Evolutionary conservation across 2,888 invertebrate genomes (phyloP).

Genomic region (Ectemnius lituratus): DNA sequence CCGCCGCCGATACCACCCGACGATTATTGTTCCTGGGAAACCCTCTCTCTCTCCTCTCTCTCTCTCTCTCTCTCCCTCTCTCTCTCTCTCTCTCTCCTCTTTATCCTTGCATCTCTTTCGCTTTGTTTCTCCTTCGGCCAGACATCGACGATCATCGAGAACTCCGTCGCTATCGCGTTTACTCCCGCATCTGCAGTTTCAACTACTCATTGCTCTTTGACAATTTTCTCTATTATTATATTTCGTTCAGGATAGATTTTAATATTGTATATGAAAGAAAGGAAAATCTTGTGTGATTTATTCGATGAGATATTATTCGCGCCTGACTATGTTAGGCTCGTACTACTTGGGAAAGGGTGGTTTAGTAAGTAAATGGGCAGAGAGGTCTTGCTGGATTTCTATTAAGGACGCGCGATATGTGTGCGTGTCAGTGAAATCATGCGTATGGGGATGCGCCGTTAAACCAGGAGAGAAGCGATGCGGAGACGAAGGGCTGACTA

Average conservation of each 20-base stretch:
- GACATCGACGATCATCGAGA: too few relatives aligned
- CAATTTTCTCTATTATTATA: too few relatives aligned
- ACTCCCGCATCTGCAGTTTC: too few relatives aligned
- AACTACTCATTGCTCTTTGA: too few relatives aligned
- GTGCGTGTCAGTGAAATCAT: conserved; percentile 54
- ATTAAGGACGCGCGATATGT: conserved; percentile 12
- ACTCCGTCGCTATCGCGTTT: too few relatives aligned
- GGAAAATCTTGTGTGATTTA: too few relatives aligned
- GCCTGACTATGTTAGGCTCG: too few relatives aligned
- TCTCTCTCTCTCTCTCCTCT: neutral
- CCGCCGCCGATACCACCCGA: conserved; percentile 70
- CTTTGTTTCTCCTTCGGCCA: neutral
- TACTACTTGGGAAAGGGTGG: too few relatives aligned
- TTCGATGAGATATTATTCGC: too few relatives aligned
- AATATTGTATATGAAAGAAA: too few relatives aligned
- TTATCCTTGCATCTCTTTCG: neutral
- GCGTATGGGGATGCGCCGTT: conserved; percentile 51
- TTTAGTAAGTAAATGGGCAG: neutral
- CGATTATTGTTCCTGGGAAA: conserved; percentile 74
- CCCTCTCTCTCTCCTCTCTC: conserved; percentile 15
- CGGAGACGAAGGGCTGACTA: conserved; percentile 57
- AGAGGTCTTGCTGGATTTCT: neutral
- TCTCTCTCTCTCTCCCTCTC: conserved; percentile 8
- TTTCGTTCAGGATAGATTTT: too few relatives aligned
- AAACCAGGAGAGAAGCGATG: conserved; percentile 36